Conservation (phyloP, 2,888 invertebrate species). For the Drosophila melanocephala region DNA sequence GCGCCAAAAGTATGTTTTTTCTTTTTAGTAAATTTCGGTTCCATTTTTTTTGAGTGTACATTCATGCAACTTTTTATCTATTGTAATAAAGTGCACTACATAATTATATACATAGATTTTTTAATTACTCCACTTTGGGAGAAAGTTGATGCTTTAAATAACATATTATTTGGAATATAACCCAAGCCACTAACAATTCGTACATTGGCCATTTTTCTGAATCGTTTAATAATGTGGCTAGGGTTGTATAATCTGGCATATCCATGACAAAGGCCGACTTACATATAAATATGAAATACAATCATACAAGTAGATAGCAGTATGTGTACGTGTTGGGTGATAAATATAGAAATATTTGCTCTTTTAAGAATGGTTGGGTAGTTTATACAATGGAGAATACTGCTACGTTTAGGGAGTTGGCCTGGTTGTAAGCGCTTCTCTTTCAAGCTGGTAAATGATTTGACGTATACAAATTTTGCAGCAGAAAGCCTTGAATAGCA, state of each 20-base stretch:
- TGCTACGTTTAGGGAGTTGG: neutral
- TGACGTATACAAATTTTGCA: neutral
- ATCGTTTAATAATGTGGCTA: neutral
- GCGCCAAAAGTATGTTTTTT: neutral
- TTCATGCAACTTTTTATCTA: neutral
- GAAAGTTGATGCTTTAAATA: neutral
- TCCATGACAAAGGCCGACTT: neutral
- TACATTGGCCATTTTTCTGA: neutral
- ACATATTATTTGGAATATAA: neutral
- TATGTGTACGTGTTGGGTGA: neutral
- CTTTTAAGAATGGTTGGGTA: neutral
- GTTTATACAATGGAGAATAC: neutral
- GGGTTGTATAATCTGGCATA: neutral
- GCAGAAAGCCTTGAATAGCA: neutral
- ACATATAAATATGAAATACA: neutral
- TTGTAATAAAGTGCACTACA: neutral
- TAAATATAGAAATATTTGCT: neutral
- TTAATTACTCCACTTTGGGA: neutral
- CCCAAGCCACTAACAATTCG: neutral
- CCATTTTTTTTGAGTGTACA: neutral
- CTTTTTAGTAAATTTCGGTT: neutral
- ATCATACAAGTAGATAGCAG: neutral
- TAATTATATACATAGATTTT: no score
- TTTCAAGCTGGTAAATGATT: neutral
- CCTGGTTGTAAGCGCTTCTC: neutral